Evolutionary conservation across 2,888 invertebrate genomes (phyloP).

Genomic region (Drosophila gaucha): DNA sequence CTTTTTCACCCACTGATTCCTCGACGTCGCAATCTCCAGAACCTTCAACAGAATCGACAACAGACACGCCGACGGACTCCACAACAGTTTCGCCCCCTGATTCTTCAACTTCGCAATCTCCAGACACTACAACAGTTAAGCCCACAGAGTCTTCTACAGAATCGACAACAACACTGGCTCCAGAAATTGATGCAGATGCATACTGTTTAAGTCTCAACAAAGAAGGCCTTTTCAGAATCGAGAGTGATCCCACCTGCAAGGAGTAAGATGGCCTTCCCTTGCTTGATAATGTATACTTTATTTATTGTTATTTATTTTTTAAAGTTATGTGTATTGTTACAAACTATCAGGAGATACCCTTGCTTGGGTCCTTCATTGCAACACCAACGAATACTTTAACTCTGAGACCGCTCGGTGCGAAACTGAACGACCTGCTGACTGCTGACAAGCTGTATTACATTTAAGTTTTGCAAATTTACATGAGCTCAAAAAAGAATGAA

Average conservation of each 20-base stretch:
- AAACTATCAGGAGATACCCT: slow-evolving; percentile 48
- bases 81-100: too few relatives aligned
- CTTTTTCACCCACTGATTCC: too few relatives aligned
- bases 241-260: slow-evolving; percentile 61
- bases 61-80: too few relatives aligned
- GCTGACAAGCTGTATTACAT: slow-evolving; percentile 12
- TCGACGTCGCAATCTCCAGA: too few relatives aligned
- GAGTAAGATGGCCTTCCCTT: slow-evolving; percentile 42
- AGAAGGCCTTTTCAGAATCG: slow-evolving; percentile 54
- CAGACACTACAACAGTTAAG: slow-evolving; percentile 7
- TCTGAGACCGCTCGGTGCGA: slow-evolving; percentile 31
- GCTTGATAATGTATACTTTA: background rate
- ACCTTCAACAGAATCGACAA: too few relatives aligned
- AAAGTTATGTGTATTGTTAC: slow-evolving; percentile 57
- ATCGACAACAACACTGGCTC: slow-evolving; percentile 17
- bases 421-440: slow-evolving; percentile 30
- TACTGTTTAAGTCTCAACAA: slow-evolving; percentile 39
- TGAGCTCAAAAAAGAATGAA: background rate
- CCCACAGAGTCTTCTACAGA: slow-evolving; percentile 31
- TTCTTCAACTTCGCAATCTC: background rate
- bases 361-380: slow-evolving; percentile 56
- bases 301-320: background rate
- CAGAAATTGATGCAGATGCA: slow-evolving; percentile 19
- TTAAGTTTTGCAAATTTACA: background rate
- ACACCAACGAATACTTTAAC: slow-evolving; percentile 46